These are phyloP conservation scores for Plectropomus leopardus DNA, from an alignment of 2,113 vertebrate species.

Conservation along the genomic window DNA sequence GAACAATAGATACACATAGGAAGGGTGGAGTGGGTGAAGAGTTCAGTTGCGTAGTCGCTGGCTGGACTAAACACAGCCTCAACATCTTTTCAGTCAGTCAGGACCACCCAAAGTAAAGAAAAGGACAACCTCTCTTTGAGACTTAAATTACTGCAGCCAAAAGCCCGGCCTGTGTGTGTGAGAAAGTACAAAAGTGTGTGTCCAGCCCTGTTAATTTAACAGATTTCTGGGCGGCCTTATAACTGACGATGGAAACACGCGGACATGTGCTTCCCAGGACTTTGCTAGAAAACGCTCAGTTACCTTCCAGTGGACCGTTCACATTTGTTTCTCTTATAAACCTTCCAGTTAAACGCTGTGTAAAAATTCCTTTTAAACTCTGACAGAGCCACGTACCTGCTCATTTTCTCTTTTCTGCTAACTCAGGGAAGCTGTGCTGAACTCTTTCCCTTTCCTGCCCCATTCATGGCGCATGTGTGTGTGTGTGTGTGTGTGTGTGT, in stretches of 20 bases:
- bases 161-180: constrained; percentile 3
- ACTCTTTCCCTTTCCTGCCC: constrained; percentile 26
- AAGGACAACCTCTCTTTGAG: constrained; percentile 44
- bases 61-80: not conserved
- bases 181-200: not conserved
- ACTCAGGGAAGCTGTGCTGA: constrained; percentile 17
- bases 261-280: constrained; percentile 28
- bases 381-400: constrained; percentile 8
- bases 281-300: constrained; percentile 26
- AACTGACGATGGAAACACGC: constrained; percentile 20
- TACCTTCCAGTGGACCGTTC: constrained; percentile 22
- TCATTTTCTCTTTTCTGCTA: not conserved
- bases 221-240: constrained; percentile 9
- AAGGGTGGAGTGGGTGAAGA: constrained; percentile 30
- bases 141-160: constrained; percentile 27
- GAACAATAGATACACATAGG: constrained; percentile 16
- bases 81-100: constrained; percentile 21
- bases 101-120: constrained; percentile 62
- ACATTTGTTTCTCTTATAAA: constrained; percentile 34
- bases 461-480: not conserved
- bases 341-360: constrained; percentile 33
- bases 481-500: not conserved
- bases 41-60: constrained; percentile 22
- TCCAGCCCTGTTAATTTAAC: constrained; percentile 16
- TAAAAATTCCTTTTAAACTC: constrained; percentile 40